Evolutionary conservation across 2,113 vertebrate genomes (phyloP).

Genomic region (Notarius quadriscutis): DNA sequence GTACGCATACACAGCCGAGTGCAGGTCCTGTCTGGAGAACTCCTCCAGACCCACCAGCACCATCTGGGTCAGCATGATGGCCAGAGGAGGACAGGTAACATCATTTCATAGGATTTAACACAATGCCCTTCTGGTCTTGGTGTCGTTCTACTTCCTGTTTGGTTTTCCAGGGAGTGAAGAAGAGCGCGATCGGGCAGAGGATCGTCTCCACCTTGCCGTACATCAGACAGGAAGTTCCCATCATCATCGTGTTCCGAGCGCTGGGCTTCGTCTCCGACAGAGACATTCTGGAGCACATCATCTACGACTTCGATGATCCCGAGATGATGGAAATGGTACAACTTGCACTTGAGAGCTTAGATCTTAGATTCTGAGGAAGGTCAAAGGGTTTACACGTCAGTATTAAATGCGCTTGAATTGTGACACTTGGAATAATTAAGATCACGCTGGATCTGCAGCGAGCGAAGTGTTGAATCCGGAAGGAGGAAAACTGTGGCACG

Average conservation of each 20-base stretch:
- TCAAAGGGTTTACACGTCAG: background rate
- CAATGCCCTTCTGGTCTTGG: too few relatives aligned
- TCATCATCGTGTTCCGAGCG: constrained; percentile 97
- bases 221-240: constrained; percentile 98
- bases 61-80: constrained; percentile 99
- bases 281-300: constrained; percentile 98
- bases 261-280: constrained; percentile 96
- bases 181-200: constrained; percentile 96
- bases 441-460: too few relatives aligned
- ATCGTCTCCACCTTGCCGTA: constrained; percentile 96
- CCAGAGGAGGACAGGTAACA: constrained; percentile 91
- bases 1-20: constrained; percentile 96
- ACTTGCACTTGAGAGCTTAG: background rate
- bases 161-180: constrained; percentile 87
- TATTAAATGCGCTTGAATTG: background rate
- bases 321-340: constrained; percentile 99
- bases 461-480: too few relatives aligned
- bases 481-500: too few relatives aligned
- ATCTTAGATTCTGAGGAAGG: background rate
- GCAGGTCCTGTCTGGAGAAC: constrained; percentile 95
- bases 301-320: constrained; percentile 98
- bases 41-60: constrained; percentile 97
- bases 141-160: background rate
- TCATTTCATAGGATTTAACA: too few relatives aligned
- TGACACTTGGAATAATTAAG: too few relatives aligned